Base-by-base conservation (phyloP, 2,888 invertebrate genomes). In the Entomobrya proxima region DNA sequence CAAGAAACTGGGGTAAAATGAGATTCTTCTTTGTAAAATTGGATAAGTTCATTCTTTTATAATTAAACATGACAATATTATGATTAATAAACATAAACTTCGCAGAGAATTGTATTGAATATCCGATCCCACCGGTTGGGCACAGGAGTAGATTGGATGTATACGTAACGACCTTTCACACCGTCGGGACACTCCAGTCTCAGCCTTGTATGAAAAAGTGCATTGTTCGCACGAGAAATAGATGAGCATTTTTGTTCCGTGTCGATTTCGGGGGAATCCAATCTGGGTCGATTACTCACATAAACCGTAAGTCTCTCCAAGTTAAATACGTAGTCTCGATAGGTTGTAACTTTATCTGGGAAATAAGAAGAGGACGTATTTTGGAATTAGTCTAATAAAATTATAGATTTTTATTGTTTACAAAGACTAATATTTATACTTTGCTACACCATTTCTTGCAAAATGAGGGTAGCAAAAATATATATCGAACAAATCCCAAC, bases 81-180 rank as follows among this genome's bases (percentile, higher is more conserved):
- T 67, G 7, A 32, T 52, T 86, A 92, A 86, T 93, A 93, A 30
- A 93, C 92, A 91, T 92, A 92, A 9, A 93, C 93, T 91, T 93
- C 93, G 89, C 93, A 93, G 24, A 93, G 91, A 27, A 93, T 92
- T 37, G 93, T 92, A 67, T 92, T 92, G 90, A 93, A 93, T 18
- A 93, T 91, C 67, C 92, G 90, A 87, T 92, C 92, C 92, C 92
- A 93, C 64, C 93, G 91, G 89, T 92, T 92, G 47, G 92, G 91
- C 15, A 92, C 91, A 32, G 93, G 93, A 89, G 92, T 92, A 2
- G 93, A 93, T 89, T 93, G 92, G 64, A 93, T 92, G 90, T 93
- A 92, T 30, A 93, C 91, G 89, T 92, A 93, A 6, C 93, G 91
- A 5, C 93, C 93, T 27, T 87, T 90, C 2, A 89, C 84, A 32